Percentiles rank a stretch among this genome's conserved stretches.
Conservation (phyloP, 2,113 vertebrate species). For the Oxyura jamaicensis region DNA sequence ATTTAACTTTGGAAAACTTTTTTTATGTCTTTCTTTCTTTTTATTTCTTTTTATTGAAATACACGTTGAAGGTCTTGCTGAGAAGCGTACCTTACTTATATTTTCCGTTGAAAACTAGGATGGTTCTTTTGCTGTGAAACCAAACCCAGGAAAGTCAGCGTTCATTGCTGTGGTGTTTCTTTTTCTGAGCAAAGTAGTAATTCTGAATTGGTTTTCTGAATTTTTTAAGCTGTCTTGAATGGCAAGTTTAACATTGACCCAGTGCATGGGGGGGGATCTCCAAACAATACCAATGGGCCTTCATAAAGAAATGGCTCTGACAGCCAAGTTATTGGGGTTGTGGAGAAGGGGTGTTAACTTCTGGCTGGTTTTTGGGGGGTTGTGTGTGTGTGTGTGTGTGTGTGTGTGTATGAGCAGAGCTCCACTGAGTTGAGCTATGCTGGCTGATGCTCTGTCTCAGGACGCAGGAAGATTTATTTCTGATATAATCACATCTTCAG, state of each 20-base stretch:
- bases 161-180: neutral
- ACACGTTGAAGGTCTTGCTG: neutral
- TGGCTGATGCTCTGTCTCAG: rapidly evolving
- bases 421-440: neutral
- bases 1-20: neutral
- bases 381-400: neutral
- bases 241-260: neutral
- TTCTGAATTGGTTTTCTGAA: neutral
- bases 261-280: neutral
- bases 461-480: neutral
- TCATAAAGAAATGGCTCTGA: neutral
- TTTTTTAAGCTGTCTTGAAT: neutral
- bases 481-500: neutral
- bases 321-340: neutral
- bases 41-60: neutral
- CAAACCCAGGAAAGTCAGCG: neutral
- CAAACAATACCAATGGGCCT: neutral
- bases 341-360: neutral
- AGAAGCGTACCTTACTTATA: neutral
- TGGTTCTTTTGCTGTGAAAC: neutral
- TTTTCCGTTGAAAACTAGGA: neutral
- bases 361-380: neutral
- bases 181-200: neutral
- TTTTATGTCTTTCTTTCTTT: neutral
- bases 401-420: neutral